Evolutionary conservation across 2,113 vertebrate genomes (phyloP), one percentile per base, ranked within the genome.

Genomic region (Eurystomus gularis): DNA sequence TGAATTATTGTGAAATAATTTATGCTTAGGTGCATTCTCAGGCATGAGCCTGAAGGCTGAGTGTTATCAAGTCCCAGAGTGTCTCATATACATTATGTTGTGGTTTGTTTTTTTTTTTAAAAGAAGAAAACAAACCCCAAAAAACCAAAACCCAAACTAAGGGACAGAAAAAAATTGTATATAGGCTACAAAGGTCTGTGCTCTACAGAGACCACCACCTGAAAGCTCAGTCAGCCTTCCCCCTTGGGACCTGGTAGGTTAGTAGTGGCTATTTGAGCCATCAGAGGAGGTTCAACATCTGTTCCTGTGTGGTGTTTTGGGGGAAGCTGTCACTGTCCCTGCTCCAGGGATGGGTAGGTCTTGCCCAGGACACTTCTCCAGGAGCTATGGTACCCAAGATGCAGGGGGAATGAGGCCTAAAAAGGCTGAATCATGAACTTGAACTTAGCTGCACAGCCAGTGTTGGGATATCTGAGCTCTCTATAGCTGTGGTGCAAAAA

Each of bases 1-100:
- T 92, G 92, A 97, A 90, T 97, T 83, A 92, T 94, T 94, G 83
- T 88, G 69, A 68, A 96, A 85, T 95, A 97, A 89, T 94, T 94
- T 95, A 84, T 94, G 82, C 48, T 95, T 96, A 87, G 94, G 81
- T 90, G 57, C 37, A 64, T 92, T 91, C 84, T 86, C 57, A 91
- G 70, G 89, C 81, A 88, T 44, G 62, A 49, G 23, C 91, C 69
- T 89, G 66, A 97, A 88, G 73, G 70, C 31, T 89, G 64, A 75
- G 11, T 54, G 33, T 77, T 94, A 93, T 88, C 88, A 94, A 85
- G 88, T 40, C 39, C 29, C 42, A 86, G 83, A 84, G 71, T 78
- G 76, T 89, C 57, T 87, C 54, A 71, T 72, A 89, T 69, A 90
- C 90, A 51, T 94, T 90, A 90, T 71, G 51, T 13, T 54, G 37